Evolutionary conservation across 2,888 invertebrate genomes (phyloP).

Genomic region (Onthophagus sagittarius): DNA sequence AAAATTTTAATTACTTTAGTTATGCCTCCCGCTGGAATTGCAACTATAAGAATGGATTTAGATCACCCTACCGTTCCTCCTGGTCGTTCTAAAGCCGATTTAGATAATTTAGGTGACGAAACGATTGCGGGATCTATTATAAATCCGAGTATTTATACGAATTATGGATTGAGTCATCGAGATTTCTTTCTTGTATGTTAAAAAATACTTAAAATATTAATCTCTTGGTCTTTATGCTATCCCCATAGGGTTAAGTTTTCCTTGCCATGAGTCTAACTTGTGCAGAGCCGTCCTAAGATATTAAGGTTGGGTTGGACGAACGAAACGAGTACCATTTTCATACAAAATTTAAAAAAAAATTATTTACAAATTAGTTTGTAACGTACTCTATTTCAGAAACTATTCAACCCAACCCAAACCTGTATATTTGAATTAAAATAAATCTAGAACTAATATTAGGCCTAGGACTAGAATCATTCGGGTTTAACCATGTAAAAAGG

Average conservation of each 20-base stretch:
- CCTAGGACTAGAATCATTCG: too few species aligned
- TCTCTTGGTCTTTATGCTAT: not conserved
- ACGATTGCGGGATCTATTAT: constrained; percentile 42
- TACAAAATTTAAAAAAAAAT: too few species aligned
- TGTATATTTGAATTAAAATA: too few species aligned
- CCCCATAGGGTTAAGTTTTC: not conserved
- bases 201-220: constrained; percentile 13
- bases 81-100: constrained; percentile 37
- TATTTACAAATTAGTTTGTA: too few species aligned
- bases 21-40: constrained; percentile 38
- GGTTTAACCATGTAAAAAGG: too few species aligned
- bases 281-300: too few species aligned
- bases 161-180: constrained; percentile 44
- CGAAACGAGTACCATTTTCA: too few species aligned
- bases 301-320: too few species aligned
- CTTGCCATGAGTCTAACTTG: too few species aligned
- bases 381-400: too few species aligned
- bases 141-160: constrained; percentile 48
- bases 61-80: constrained; percentile 33
- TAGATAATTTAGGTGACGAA: constrained; percentile 41
- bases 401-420: too few species aligned
- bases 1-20: constrained; percentile 25
- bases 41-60: constrained; percentile 37
- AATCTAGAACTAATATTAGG: too few species aligned
- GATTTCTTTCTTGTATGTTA: constrained; percentile 45